Conservation (phyloP, 2,113 vertebrate genomes). For the Caranx melampygus region DNA sequence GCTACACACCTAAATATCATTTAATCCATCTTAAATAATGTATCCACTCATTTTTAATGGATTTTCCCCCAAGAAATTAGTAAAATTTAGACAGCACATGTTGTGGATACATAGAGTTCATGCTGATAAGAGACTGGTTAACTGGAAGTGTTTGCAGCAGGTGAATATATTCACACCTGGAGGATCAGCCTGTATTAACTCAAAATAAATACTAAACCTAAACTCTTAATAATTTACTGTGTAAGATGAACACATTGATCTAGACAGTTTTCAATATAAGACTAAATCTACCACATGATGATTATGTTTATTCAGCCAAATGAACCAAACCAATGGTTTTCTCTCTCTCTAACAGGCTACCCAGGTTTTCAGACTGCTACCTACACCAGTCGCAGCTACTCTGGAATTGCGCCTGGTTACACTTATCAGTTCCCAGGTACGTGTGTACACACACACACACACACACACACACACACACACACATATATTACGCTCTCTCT, state of each 20-base stretch:
- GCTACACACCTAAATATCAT: no score
- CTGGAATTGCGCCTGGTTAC: conserved; percentile 94
- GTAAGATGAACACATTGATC: no score
- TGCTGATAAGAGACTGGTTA: neutral
- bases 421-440: conserved; percentile 97
- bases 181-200: neutral
- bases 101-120: neutral
- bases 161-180: neutral
- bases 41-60: no score
- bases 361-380: conserved; percentile 96
- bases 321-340: neutral
- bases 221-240: no score
- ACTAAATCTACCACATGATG: neutral
- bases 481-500: no score
- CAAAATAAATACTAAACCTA: neutral
- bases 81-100: neutral
- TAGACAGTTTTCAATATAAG: no score
- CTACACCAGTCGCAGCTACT: conserved; percentile 94
- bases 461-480: neutral
- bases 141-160: conserved; percentile 1
- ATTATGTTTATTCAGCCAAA: neutral
- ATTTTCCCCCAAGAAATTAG: no score
- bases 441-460: conserved; percentile 30
- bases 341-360: conserved; percentile 85
- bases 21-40: no score